Percentiles rank a stretch among this genome's conserved stretches.
These are phyloP conservation scores for Quadriops clusia DNA, from an alignment of 2,888 invertebrate species.

Conservation along the genomic window DNA sequence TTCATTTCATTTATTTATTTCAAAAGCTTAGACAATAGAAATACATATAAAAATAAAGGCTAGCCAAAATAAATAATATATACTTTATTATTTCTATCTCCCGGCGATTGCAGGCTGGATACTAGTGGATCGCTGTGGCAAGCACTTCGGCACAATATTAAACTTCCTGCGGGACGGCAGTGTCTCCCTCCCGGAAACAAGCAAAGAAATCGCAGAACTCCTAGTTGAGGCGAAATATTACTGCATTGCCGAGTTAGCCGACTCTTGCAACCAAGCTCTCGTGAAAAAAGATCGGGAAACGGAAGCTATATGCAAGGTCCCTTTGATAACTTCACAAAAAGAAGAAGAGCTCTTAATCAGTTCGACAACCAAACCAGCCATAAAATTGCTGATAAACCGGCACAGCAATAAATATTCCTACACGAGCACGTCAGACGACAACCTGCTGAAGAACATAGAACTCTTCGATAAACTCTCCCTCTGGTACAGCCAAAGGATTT, in stretches of 20 bases:
- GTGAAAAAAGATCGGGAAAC: constrained; percentile 72
- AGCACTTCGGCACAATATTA: constrained; percentile 91
- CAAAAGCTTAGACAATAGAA: too few relatives aligned
- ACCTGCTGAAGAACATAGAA: constrained; percentile 94
- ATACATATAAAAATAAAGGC: too few relatives aligned
- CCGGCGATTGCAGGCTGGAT: constrained; percentile 73
- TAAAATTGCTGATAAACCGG: constrained; percentile 90
- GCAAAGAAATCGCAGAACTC: constrained; percentile 82
- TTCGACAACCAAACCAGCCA: constrained; percentile 83
- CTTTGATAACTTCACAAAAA: constrained; percentile 84
- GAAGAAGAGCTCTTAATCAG: constrained; percentile 78
- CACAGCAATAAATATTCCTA: constrained; percentile 99
- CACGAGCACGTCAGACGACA: constrained; percentile 96
- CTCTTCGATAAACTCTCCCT: constrained; percentile 93
- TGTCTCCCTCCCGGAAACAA: constrained; percentile 82
- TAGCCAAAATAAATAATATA: too few relatives aligned
- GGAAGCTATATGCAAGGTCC: constrained; percentile 81
- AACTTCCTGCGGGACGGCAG: constrained; percentile 92
- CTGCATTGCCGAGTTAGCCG: constrained; percentile 78
- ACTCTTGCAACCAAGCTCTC: constrained; percentile 79
- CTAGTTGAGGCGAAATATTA: constrained; percentile 95
- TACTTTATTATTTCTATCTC: too few relatives aligned
- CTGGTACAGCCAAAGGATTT: constrained; percentile 85
- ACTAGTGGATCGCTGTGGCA: constrained; percentile 92
- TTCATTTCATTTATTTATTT: too few relatives aligned